Conservation (phyloP, 2,797 vertebrate genomes). For the Garrulus glandarius region DNA sequence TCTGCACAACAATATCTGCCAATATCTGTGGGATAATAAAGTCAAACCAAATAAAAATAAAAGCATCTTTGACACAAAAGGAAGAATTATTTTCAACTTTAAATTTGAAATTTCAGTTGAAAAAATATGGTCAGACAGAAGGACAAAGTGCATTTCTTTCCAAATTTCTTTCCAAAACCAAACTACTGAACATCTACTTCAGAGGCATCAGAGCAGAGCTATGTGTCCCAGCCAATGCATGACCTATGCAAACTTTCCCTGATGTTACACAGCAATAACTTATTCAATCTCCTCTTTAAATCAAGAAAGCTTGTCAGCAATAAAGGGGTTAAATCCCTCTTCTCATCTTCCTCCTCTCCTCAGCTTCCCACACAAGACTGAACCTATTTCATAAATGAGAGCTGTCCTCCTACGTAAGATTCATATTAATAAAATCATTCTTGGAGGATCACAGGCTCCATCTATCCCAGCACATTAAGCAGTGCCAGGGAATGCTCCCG, state of each 20-base stretch:
- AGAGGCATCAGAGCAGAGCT: background rate
- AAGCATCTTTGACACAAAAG: background rate
- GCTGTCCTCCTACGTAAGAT: constrained; percentile 54
- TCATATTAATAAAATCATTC: constrained; percentile 43
- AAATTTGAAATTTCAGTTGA: background rate
- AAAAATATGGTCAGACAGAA: background rate
- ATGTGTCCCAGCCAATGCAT: background rate
- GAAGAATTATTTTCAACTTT: background rate
- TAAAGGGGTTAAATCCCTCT: constrained; percentile 13
- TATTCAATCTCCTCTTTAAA: background rate
- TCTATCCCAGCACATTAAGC: background rate
- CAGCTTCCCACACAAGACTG: constrained; percentile 43
- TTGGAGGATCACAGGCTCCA: background rate
- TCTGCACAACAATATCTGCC: too few relatives aligned
- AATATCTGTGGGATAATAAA: background rate
- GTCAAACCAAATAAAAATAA: background rate
- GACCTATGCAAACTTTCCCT: background rate
- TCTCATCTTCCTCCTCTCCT: constrained; percentile 42
- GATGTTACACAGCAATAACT: background rate
- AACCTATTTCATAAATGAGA: constrained; percentile 58
- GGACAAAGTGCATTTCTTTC: background rate
- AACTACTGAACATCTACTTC: background rate
- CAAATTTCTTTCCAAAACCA: background rate
- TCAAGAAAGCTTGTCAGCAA: background rate
- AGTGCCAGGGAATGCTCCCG: background rate